These are phyloP conservation scores for Argyresthia goedartella DNA, from an alignment of 2,888 invertebrate genomes.

Conservation along the genomic window DNA sequence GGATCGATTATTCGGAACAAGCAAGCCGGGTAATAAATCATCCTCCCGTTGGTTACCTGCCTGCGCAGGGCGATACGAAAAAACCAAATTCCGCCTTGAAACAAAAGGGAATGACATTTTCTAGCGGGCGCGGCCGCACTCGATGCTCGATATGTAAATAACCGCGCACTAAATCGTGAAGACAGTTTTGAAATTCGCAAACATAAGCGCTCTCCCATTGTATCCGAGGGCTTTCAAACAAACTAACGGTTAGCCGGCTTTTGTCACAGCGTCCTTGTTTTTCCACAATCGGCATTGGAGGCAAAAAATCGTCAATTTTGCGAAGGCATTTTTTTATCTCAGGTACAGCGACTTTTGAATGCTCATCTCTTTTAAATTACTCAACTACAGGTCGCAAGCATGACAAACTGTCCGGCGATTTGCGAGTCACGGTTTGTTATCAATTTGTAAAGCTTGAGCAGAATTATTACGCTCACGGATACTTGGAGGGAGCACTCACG, in stretches of 20 bases:
- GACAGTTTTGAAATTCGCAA: constrained; percentile 5
- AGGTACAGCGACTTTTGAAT: background rate
- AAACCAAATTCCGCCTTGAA: constrained; percentile 36
- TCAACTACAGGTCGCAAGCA: background rate
- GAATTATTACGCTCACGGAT: background rate
- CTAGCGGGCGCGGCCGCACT: constrained; percentile 22
- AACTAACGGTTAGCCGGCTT: constrained; percentile 3
- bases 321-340: background rate
- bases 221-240: constrained; percentile 1
- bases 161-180: constrained; percentile 5
- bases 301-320: background rate
- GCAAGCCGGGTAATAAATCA: constrained; percentile 65
- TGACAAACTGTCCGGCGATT: background rate
- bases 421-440: background rate
- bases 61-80: constrained; percentile 59
- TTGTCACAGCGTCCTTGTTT: constrained; percentile 1
- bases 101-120: constrained; percentile 60
- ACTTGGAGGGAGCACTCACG: background rate
- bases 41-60: constrained; percentile 63
- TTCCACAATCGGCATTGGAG: background rate
- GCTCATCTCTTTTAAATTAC: background rate
- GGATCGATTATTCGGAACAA: constrained; percentile 66
- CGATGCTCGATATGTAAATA: constrained; percentile 17
- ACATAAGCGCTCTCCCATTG: constrained; percentile 2
- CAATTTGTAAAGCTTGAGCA: too few species aligned